These are phyloP conservation scores for Ormyrus rosae DNA, from an alignment of 2,888 invertebrate species.

Conservation along the genomic window DNA sequence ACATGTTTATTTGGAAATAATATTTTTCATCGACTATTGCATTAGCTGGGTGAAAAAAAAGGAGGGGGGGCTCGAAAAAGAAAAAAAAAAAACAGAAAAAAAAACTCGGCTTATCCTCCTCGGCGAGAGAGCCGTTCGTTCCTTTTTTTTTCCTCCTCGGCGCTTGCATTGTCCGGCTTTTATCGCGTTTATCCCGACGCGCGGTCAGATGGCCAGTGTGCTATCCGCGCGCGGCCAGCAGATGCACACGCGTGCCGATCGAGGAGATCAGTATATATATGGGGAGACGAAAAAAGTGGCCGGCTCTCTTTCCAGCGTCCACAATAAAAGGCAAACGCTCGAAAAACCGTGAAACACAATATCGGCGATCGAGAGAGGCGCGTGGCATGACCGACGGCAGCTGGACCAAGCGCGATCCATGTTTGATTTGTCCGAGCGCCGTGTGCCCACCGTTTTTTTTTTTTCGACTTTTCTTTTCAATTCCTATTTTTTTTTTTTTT, in stretches of 20 bases:
- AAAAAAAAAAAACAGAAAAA: background rate
- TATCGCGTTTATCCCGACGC: background rate
- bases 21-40: too few species aligned
- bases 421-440: slow-evolving; percentile 46
- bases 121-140: background rate
- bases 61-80: too few species aligned
- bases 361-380: slow-evolving; percentile 58
- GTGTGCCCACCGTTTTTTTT: slow-evolving; percentile 1
- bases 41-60: too few species aligned
- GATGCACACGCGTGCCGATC: slow-evolving; percentile 14
- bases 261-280: too few species aligned
- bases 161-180: slow-evolving; percentile 37
- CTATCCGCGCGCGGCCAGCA: slow-evolving; percentile 39
- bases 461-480: background rate
- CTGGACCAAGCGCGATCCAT: slow-evolving; percentile 33
- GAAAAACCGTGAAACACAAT: slow-evolving; percentile 67
- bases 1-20: too few species aligned
- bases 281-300: slow-evolving; percentile 3
- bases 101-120: background rate
- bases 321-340: slow-evolving; percentile 68
- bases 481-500: too few species aligned
- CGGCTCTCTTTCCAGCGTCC: slow-evolving; percentile 6
- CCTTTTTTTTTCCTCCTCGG: background rate
- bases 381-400: slow-evolving; percentile 15
- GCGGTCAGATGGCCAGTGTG: slow-evolving; percentile 50